These are phyloP conservation scores for Mythimna pallens DNA, from an alignment of 2,888 invertebrate genomes.

Conservation along the genomic window DNA sequence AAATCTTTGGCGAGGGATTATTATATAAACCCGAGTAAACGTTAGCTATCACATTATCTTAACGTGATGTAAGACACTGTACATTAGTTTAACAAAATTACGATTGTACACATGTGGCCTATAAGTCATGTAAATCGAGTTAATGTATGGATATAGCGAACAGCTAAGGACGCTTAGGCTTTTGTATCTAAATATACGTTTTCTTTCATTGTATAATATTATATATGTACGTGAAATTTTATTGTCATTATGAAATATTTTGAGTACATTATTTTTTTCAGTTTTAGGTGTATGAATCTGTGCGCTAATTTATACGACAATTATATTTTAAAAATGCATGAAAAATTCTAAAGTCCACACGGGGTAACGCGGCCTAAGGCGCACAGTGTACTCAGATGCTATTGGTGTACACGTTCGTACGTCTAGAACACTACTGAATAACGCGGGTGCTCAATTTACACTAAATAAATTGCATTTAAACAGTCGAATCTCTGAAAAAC, in stretches of 20 bases:
- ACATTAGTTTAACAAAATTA: conserved; percentile 60
- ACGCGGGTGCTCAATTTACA: conserved; percentile 70
- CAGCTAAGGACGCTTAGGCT: conserved; percentile 64
- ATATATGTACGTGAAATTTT: conserved; percentile 62
- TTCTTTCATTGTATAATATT: conserved; percentile 70
- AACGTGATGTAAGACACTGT: conserved; percentile 45
- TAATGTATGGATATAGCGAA: conserved; percentile 61
- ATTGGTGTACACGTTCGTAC: conserved; percentile 56
- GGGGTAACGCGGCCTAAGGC: conserved; percentile 34
- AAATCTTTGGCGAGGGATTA: conserved; percentile 24
- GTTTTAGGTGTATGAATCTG: conserved; percentile 64
- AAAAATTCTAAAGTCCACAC: conserved; percentile 28
- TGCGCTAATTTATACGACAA: conserved; percentile 49
- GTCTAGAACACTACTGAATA: conserved; percentile 50
- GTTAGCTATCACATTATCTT: conserved; percentile 24
- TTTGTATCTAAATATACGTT: conserved; percentile 69
- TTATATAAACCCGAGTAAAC: conserved; percentile 19
- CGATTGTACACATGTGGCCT: conserved; percentile 58
- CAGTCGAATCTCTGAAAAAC: conserved; percentile 72
- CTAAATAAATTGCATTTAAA: conserved; percentile 70
- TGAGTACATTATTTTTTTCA: conserved; percentile 66
- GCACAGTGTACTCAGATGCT: neutral
- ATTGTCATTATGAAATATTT: conserved; percentile 67
- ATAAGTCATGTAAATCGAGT: conserved; percentile 66
- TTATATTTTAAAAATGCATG: conserved; percentile 49